Evolutionary conservation across 2,888 invertebrate species (phyloP), one percentile per base, ranked within the genome.

Genomic region (Eupithecia dodoneata): DNA sequence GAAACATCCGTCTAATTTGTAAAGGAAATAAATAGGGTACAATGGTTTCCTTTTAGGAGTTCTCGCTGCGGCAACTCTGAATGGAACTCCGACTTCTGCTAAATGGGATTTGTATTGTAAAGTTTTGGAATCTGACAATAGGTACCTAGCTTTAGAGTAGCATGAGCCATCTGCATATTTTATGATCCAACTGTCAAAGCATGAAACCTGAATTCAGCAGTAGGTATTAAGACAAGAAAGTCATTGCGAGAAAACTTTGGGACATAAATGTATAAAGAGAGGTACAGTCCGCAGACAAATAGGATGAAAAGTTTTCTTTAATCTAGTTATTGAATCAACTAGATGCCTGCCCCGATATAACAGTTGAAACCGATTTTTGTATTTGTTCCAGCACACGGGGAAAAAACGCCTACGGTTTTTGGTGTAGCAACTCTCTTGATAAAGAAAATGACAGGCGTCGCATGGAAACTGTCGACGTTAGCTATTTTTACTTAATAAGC

Each of bases 11-110:
- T 88, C 88, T 88, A 89, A 90, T 90, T 91, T 90, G 89, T 87
- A 86, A 87, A 87, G 85, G 86, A 90, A 90, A 90, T 89, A 90
- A 89, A 91, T 87, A 86, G 88, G 87, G 83, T 87, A 91, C 92
- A 92, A 88, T 88, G 89, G 85, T 91, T 90, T 87, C 87, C 91
- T 91, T 87, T 91, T 88, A 92, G 84, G 30, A 79, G 70, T 77
- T 80, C 49, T 6, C 63, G 69, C 69, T 72, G 73, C 69, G 76
- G 83, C 73, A 73, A 79, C 76, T 73, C 74, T 81, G 80, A 83
- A 84, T 81, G 73, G 79, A 82, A 82, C 80, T 84, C 83, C 79
- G 79, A 81, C 77, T 81, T 71, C 69, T 73, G 72, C 78, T 70
- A 78, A 80, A 74, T 76, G 72, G 55, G 72, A 73, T 80, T 81